Evolutionary conservation across 53 echinoderm and acorn worm species (phyloP).

Genomic region (Luidia sarsii): DNA sequence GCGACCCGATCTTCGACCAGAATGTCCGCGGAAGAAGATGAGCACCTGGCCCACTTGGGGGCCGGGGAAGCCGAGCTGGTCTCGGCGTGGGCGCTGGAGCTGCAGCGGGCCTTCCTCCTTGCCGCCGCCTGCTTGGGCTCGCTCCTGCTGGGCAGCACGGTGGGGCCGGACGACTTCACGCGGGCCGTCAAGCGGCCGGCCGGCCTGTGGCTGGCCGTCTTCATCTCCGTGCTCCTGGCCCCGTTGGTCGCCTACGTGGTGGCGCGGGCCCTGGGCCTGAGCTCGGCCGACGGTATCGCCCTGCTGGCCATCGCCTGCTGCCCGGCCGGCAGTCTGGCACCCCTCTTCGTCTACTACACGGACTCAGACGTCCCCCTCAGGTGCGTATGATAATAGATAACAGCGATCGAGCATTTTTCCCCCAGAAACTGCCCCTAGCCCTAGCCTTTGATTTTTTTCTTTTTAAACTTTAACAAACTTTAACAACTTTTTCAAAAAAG

Average conservation of each 20-base stretch:
- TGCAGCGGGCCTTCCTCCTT: background rate
- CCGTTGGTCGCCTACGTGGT: constrained; percentile 8
- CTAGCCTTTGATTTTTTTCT: too few species aligned
- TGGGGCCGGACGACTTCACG: constrained; percentile 18
- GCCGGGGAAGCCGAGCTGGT: too few species aligned
- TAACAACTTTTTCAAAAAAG: too few species aligned
- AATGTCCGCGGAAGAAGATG: too few species aligned
- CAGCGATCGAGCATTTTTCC: too few species aligned
- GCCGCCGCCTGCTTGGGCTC: background rate
- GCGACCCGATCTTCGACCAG: too few species aligned
- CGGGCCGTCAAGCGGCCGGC: constrained; percentile 1
- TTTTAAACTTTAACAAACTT: too few species aligned
- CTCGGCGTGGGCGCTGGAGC: too few species aligned
- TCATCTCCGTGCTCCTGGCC: background rate
- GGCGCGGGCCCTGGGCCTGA: background rate
- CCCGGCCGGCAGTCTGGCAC: constrained; percentile 2
- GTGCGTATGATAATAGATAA: too few species aligned
- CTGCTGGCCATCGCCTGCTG: background rate
- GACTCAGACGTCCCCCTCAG: constrained; percentile 1
- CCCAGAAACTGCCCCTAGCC: too few species aligned
- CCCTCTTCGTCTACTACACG: constrained; percentile 14
- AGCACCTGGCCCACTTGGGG: too few species aligned
- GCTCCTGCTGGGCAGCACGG: background rate
- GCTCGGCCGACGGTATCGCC: background rate
- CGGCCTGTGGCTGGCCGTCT: background rate